phyloP scores from a whole-genome alignment of 2,113 vertebrate species.

The Brachionichthys hirsutus region DNA sequence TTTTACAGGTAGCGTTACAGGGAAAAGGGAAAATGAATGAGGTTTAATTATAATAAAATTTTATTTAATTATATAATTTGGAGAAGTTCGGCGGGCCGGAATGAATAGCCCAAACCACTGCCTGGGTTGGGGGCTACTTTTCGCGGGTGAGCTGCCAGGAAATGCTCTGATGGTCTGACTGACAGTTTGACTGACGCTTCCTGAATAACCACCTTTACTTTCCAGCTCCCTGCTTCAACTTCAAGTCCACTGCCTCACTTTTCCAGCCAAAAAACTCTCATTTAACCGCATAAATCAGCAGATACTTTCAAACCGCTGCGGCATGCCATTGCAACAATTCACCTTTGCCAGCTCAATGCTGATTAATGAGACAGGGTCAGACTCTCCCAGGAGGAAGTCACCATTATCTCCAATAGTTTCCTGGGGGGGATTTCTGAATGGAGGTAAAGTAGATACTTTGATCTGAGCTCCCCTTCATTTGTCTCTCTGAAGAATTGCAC shows the following conservation, averaged over 20 bases:
- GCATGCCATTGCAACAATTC: conserved; percentile 36
- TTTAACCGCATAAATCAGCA: conserved; percentile 44
- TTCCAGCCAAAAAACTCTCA: conserved; percentile 23
- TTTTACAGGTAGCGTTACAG: too few species aligned
- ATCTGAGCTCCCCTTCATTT: conserved; percentile 35
- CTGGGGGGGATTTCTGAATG: conserved; percentile 54
- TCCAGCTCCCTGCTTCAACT: not conserved
- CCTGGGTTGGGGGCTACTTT: not conserved
- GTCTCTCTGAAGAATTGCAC: conserved; percentile 8
- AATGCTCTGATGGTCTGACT: conserved; percentile 12
- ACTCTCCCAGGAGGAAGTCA: conserved; percentile 44
- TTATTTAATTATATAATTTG: too few species aligned
- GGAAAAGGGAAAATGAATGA: too few species aligned
- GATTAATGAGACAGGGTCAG: conserved; percentile 70
- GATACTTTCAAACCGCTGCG: conserved; percentile 39
- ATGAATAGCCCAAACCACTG: too few species aligned
- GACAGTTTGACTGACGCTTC: conserved; percentile 31
- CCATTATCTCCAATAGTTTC: conserved; percentile 56
- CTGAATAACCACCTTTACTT: too few species aligned
- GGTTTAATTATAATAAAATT: too few species aligned
- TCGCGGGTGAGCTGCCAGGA: not conserved
- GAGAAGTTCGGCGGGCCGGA: too few species aligned
- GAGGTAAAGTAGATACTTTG: conserved; percentile 61
- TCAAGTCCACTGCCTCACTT: conserved; percentile 5
- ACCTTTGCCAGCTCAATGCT: conserved; percentile 65